Base-by-base conservation (phyloP, 64 coral and sea anemone species). In the Pachyseris speciosa region DNA sequence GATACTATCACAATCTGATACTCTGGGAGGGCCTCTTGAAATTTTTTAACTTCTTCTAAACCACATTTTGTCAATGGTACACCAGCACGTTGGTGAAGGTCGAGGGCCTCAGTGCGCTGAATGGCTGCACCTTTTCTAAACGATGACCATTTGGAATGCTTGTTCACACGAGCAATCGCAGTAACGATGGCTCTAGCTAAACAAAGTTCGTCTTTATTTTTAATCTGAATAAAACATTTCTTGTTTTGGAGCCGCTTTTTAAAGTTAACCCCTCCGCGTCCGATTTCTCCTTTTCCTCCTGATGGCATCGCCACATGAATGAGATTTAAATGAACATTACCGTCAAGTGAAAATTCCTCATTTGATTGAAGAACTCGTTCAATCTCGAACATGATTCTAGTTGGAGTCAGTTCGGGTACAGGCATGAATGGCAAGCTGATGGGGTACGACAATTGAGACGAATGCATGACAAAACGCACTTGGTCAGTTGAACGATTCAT, bases 311-410 rank as follows among this genome's bases (percentile, higher is more conserved):
- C 41, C 8, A 59, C 69, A 58, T 87, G 85, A 51, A 87, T 87
- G 19, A 87, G 20, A 37, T 87, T 87, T 25, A 87, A 4, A 20
- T 57, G 17, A 55, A 74, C 67, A 74, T 28, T 32, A 24, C 72
- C 68, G 12, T 74, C 85, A 1, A 87, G 22, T 4, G 67, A 5
- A 37, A 87, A 87, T 4, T 67, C 36, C 45, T 87, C 67, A 87
- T 74, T 12, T 9, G 85, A 87, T 34, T 87, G 85, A 10, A 87
- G 50, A 38, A 72, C 63, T 57, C 64, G 68, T 73, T 87, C 45
- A 37, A 87, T 63, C 44, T 43, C 13, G 9, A 2, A 3, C 17
- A 86, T 25, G 27, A 86, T 28, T 24, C 66, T 19, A 31, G 45
- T 47, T 1, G 59, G 11, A 45, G 60, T 43, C 26, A 86, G 47